Base-by-base conservation (phyloP, 2,113 vertebrate genomes). In the Copsychus sechellarum region DNA sequence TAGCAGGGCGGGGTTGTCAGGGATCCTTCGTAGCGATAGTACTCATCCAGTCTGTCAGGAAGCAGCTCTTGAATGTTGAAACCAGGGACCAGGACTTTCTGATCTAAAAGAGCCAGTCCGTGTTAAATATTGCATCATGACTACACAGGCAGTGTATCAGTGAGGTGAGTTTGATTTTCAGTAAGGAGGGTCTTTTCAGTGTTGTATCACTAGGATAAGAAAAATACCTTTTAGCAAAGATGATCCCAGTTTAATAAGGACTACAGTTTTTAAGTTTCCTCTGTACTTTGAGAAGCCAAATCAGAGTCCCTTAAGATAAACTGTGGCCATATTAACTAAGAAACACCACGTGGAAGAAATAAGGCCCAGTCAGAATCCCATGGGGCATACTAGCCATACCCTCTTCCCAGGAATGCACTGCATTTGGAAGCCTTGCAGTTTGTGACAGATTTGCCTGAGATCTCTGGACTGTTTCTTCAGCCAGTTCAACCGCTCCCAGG, bases 1-100 rank as follows among this genome's bases (percentile, higher is more conserved):
- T 98, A 98, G 95, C 99, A 99, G 5, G 99, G 99, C 21, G 99
- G 99, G 16, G 99, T 99, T 7, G 99, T 99, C 95, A 99, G 97
- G n/a, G 99, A 99, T 18, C 99, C 99, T 33, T 98, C 97, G 0
- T 99, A 99, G 79, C 98, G 99, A 73, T 99, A 99, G 84, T 98
- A 99, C 81, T 99, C 98, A 25, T 98, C 97, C 85, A 99, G 91
- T 36, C 77, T 97, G 16, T 94, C 57, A 9, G 99, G 99, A 83
- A 99, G 98, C 90, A 99, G 97, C 2, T 97, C 94, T 81, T 87
- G 97, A 54, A 99, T 82, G 86, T 99, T 98, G 95, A 99, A 99
- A 42, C 98, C 98, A 1, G 98, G 98, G 8, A 99, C 96, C 80
- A 92, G 94, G 23, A 98, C 96, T 81, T 83, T 97, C 94, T 99